Conservation (phyloP, 2,113 vertebrate species). For the Sinocyclocheilus rhinocerous region DNA sequence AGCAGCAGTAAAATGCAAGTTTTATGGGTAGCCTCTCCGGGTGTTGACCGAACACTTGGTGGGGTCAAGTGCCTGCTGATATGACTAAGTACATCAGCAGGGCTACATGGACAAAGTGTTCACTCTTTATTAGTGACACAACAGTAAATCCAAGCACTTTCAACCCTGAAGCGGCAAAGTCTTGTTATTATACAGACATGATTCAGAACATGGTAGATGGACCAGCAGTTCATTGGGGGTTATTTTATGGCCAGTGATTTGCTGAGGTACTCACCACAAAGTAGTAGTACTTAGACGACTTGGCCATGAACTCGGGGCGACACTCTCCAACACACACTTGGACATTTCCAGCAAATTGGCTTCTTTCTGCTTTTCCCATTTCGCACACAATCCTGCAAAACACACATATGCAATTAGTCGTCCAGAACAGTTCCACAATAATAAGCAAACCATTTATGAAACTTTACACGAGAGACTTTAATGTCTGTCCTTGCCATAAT, state of each 20-base stretch:
- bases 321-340: conserved; percentile 94
- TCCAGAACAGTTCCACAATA: conserved; percentile 16
- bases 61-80: conserved; percentile 18
- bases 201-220: conserved; percentile 25
- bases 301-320: conserved; percentile 89
- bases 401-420: not conserved
- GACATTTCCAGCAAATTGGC: conserved; percentile 90
- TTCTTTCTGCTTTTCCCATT: conserved; percentile 94
- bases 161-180: conserved; percentile 29
- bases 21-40: conserved; percentile 47
- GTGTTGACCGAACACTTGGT: conserved; percentile 6
- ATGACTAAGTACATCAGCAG: conserved; percentile 37
- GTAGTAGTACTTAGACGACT: conserved; percentile 92
- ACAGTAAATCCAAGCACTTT: conserved; percentile 45
- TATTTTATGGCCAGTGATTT: conserved; percentile 21
- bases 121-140: conserved; percentile 26
- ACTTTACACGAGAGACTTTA: not conserved
- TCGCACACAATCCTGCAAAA: conserved; percentile 92
- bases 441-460: not conserved
- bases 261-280: conserved; percentile 90
- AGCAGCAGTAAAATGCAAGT: conserved; percentile 19
- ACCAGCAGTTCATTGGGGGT: not conserved
- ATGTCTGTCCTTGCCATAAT: conserved; percentile 12
- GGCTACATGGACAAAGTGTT: conserved; percentile 9
- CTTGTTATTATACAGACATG: conserved; percentile 42